phyloP scores from a whole-genome alignment of 2,113 vertebrate species.

The Panthera leo region DNA sequence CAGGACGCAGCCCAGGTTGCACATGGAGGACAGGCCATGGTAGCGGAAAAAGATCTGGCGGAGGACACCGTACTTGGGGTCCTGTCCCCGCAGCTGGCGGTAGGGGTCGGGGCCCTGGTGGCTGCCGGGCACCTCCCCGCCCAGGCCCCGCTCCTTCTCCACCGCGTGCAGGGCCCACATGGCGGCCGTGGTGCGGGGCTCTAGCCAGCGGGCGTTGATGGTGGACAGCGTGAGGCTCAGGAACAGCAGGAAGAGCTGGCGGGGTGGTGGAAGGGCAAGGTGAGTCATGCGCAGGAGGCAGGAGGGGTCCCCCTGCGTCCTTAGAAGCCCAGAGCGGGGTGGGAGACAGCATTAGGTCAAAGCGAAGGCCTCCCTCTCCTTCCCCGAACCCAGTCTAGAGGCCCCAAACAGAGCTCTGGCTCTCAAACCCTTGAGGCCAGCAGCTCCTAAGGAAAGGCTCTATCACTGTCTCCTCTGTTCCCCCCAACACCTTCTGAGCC shows the following conservation, averaged over 20 bases:
- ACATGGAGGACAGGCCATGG: constrained; percentile 89
- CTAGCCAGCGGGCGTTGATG: constrained; percentile 89
- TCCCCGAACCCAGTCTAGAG: neutral
- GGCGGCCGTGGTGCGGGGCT: constrained; percentile 81
- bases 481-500: neutral
- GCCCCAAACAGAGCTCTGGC: neutral
- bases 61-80: constrained; percentile 88
- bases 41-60: constrained; percentile 86
- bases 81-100: constrained; percentile 87
- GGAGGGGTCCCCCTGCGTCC: neutral
- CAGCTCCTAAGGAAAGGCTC: neutral
- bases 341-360: neutral
- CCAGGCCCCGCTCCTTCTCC: constrained; percentile 90
- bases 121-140: constrained; percentile 81
- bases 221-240: constrained; percentile 82
- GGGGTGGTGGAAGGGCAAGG: neutral
- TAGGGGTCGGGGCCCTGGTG: constrained; percentile 86
- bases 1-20: constrained; percentile 88
- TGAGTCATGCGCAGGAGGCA: neutral
- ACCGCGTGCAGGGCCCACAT: constrained; percentile 88
- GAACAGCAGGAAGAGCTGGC: constrained; percentile 88
- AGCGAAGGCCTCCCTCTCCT: neutral
- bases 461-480: neutral
- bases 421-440: neutral
- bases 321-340: neutral